A percentile compares a stretch with the other conserved stretches of the same genome.
These are phyloP conservation scores for Hippolais icterina DNA, from an alignment of 2,113 vertebrate genomes.

Conservation along the genomic window DNA sequence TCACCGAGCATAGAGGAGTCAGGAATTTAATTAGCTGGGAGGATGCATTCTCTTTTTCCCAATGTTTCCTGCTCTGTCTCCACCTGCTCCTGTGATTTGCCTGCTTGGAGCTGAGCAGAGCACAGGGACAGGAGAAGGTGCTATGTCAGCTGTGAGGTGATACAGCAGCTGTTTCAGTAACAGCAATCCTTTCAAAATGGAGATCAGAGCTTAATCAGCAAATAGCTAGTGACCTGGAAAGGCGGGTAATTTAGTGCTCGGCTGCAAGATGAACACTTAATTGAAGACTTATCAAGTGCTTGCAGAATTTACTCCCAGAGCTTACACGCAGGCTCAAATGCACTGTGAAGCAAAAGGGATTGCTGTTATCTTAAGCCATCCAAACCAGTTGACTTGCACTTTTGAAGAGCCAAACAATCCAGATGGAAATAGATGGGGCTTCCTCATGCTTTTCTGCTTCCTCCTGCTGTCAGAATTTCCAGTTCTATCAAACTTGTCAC, in stretches of 20 bases:
- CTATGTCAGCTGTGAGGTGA: not conserved
- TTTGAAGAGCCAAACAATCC: not conserved
- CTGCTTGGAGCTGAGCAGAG: not conserved
- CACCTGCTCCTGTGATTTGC: not conserved
- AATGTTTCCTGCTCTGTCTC: not conserved
- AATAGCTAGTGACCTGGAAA: constrained; percentile 35
- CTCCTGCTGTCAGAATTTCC: not conserved
- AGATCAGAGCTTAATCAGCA: constrained; percentile 22
- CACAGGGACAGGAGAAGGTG: not conserved
- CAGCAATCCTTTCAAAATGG: not conserved
- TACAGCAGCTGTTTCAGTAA: not conserved
- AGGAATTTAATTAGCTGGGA: not conserved
- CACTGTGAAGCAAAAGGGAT: not conserved
- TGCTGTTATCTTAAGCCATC: not conserved
- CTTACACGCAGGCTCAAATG: not conserved
- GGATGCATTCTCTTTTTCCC: not conserved
- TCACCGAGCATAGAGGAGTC: not conserved
- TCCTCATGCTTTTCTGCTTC: not conserved
- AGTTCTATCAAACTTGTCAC: not conserved
- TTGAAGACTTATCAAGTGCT: constrained; percentile 14
- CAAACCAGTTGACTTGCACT: not conserved
- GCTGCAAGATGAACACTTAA: constrained; percentile 6
- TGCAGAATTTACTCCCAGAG: not conserved
- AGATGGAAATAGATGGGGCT: not conserved
- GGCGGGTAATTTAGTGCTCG: constrained; percentile 11